These are phyloP conservation scores for Macaca mulatta DNA, from an alignment of 2,113 vertebrate genomes.

Conservation along the genomic window DNA sequence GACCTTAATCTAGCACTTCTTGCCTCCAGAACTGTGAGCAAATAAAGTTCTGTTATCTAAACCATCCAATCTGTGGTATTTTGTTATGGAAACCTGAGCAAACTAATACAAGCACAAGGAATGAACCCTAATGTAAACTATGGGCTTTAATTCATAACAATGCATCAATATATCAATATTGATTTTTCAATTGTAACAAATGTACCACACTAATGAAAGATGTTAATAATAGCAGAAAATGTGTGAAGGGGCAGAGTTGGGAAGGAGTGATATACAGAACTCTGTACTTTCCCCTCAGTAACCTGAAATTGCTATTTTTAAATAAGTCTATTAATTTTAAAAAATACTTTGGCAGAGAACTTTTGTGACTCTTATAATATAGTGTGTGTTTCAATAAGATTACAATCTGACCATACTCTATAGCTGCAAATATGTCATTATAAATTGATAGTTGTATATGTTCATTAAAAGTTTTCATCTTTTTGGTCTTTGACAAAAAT, in stretches of 20 bases:
- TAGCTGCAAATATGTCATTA: neutral
- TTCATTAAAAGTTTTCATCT: neutral
- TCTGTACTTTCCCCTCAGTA: neutral
- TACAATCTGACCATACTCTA: neutral
- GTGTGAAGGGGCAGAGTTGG: neutral
- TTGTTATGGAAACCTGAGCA: neutral
- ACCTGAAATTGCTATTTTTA: neutral
- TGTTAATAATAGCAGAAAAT: neutral
- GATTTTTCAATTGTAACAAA: neutral
- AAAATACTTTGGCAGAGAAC: neutral
- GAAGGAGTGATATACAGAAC: neutral
- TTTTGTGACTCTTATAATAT: neutral
- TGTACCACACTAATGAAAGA: neutral
- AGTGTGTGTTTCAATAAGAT: neutral
- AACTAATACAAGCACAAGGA: neutral
- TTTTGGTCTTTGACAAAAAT: conserved; percentile 5
- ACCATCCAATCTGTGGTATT: neutral
- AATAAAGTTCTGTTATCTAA: neutral
- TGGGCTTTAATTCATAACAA: neutral
- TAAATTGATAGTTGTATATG: neutral
- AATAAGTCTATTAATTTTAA: neutral
- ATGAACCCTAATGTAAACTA: neutral
- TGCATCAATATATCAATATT: neutral
- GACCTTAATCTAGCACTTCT: neutral
- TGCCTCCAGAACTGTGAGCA: neutral